These are phyloP conservation scores for Calameuta filiformis DNA, from an alignment of 2,888 invertebrate genomes.

Conservation along the genomic window DNA sequence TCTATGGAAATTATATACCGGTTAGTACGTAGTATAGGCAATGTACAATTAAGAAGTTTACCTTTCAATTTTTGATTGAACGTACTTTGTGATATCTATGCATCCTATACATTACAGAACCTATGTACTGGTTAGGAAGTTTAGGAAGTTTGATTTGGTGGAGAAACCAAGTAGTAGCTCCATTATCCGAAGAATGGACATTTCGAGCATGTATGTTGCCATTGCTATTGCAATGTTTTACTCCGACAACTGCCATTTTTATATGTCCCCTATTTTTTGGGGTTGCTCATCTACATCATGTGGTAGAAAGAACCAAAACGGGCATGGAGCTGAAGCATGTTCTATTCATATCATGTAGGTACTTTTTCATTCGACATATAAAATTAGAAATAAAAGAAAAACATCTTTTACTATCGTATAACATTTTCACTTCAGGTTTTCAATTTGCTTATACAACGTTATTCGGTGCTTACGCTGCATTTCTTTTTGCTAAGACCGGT, in stretches of 20 bases:
- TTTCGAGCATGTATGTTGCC: constrained; percentile 97
- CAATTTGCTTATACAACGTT: constrained; percentile 92
- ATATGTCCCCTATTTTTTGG: constrained; percentile 93
- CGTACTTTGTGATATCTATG: not conserved
- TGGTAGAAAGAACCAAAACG: constrained; percentile 80
- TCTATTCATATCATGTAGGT: constrained; percentile 79
- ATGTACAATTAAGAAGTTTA: not conserved
- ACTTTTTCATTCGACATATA: not conserved
- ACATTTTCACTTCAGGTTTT: constrained; percentile 72
- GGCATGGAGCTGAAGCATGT: constrained; percentile 79
- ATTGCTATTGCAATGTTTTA: constrained; percentile 83
- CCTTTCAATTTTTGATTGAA: not conserved
- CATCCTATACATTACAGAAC: constrained; percentile 67
- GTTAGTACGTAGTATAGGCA: constrained; percentile 64
- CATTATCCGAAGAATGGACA: constrained; percentile 94
- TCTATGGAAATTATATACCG: constrained; percentile 75
- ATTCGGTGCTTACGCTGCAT: constrained; percentile 96
- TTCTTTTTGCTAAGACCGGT: constrained; percentile 88
- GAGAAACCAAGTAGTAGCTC: constrained; percentile 90
- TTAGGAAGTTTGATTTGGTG: constrained; percentile 84
- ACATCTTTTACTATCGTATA: not conserved
- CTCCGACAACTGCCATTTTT: constrained; percentile 80
- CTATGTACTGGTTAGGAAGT: constrained; percentile 78
- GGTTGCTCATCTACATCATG: constrained; percentile 94
- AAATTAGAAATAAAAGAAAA: not conserved